These are phyloP conservation scores for Orchestia grillus DNA, from an alignment of 1,140 invertebrate species.

Conservation along the genomic window DNA sequence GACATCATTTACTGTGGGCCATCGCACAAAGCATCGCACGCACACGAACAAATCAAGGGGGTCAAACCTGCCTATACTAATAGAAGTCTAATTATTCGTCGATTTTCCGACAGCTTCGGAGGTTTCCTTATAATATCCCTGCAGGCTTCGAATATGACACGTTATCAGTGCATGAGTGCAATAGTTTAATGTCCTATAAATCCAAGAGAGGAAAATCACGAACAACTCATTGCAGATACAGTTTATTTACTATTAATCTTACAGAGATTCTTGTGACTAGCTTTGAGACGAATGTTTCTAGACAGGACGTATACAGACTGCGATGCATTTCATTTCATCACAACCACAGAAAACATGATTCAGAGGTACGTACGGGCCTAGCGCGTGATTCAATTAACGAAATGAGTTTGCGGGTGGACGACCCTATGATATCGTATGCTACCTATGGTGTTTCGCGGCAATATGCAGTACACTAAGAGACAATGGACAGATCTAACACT, in stretches of 20 bases:
- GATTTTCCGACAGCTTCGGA: neutral
- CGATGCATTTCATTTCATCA: slow-evolving; percentile 27
- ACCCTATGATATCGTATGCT: neutral
- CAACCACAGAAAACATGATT: slow-evolving; percentile 39
- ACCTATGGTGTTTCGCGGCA: slow-evolving; percentile 5
- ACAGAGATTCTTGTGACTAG: slow-evolving; percentile 49
- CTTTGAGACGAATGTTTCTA: slow-evolving; percentile 44
- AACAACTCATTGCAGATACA: slow-evolving; percentile 11
- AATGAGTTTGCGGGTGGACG: neutral
- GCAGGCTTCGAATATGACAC: neutral
- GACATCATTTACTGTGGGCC: slow-evolving; percentile 17
- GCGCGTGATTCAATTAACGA: slow-evolving; percentile 12
- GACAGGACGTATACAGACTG: slow-evolving; percentile 25
- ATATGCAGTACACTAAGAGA: neutral
- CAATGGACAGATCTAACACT: neutral
- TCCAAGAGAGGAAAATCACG: neutral
- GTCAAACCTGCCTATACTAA: neutral
- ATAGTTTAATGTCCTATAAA: neutral
- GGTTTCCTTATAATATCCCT: too few relatives aligned
- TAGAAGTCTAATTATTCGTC: neutral
- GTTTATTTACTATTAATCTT: slow-evolving; percentile 30
- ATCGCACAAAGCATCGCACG: neutral
- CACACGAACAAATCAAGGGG: neutral
- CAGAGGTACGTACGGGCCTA: slow-evolving; percentile 4
- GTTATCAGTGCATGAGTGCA: neutral